Evolutionary conservation across 2,888 invertebrate species (phyloP).

Genomic region (Eucera pruinosa): DNA sequence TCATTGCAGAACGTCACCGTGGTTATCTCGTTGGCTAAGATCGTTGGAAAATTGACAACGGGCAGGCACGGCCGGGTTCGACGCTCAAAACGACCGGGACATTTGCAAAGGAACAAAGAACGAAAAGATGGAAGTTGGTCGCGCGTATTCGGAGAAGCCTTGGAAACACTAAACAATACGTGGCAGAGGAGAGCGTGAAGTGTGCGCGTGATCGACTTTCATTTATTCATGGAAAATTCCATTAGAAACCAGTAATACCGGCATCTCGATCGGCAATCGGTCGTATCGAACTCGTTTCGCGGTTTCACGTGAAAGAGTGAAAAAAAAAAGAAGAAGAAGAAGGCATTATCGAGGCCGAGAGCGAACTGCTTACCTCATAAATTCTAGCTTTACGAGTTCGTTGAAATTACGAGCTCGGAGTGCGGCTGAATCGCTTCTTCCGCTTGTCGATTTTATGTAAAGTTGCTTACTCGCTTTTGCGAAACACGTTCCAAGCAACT

Average conservation of each 20-base stretch:
- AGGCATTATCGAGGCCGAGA: slow-evolving; percentile 15
- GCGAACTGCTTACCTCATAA: slow-evolving; percentile 19
- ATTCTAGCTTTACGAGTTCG: slow-evolving; percentile 23
- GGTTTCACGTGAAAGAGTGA: not conserved
- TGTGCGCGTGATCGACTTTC: slow-evolving; percentile 10
- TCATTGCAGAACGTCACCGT: slow-evolving; percentile 42
- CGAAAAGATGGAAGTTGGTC: slow-evolving; percentile 29
- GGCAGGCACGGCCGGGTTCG: slow-evolving; percentile 54
- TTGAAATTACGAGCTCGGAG: slow-evolving; percentile 13
- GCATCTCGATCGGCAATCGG: not conserved
- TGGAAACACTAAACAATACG: slow-evolving; percentile 71
- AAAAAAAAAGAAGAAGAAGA: too few relatives aligned
- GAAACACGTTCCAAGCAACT: not conserved
- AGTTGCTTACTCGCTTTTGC: not conserved
- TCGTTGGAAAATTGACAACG: slow-evolving; percentile 48
- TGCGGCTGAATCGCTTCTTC: slow-evolving; percentile 10
- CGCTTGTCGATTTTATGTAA: slow-evolving; percentile 5
- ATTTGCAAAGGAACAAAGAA: slow-evolving; percentile 55
- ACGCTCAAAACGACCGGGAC: slow-evolving; percentile 69
- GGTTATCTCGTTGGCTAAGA: slow-evolving; percentile 35
- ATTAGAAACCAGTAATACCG: too few relatives aligned
- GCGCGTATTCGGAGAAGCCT: slow-evolving; percentile 55
- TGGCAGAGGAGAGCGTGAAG: slow-evolving; percentile 62
- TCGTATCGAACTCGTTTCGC: slow-evolving; percentile 6
- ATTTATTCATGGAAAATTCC: not conserved